Evolutionary conservation across 2,113 vertebrate genomes (phyloP), one percentile per base, ranked within the genome.

Genomic region (Eleginops maclovinus): DNA sequence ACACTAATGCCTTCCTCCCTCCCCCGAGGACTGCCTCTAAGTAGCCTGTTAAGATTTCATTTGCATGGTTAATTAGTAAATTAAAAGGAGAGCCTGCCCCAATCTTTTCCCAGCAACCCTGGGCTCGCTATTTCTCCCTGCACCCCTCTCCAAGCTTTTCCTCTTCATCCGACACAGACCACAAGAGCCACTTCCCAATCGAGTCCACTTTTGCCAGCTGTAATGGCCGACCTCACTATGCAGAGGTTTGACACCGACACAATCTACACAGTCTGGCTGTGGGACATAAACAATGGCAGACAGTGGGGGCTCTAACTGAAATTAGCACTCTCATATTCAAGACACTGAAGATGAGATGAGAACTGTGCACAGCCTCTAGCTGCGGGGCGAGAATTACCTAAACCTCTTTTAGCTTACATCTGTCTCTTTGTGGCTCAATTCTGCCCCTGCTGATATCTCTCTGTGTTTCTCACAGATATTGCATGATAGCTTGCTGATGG

Each of bases 31-130:
- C 82, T 75, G 75, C 85, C 86, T 93, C 86, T 93, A 92, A 94
- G 91, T 90, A 93, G 92, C 90, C 93, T 93, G 93, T 94, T 94
- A 94, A 94, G 93, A 95, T 94, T 94, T 94, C 90, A 94, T 95
- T 95, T 95, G 93, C 93, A 95, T 94, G 93, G 83, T 92, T 95
- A 95, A 95, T 95, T 95, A 94, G 91, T 91, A 92, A 93, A 94
- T 94, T 93, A 94, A 94, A 94, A 94, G 91, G 89, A 92, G 84
- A 92, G 90, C 81, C 86, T 87, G 86, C 85, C 91, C 91, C 88
- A 88, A 77, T 91, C 84, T 87, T 90, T 90, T 86, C 85, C 83
- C 83, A 87, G 79, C 80, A 80, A 82, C 88, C 89, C 85, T 41
- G 40, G 84, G 84, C 84, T 60, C 72, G 69, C 59, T 72, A 71